Percentiles rank a stretch among this genome's conserved stretches.
phyloP scores from a whole-genome alignment of 2,888 invertebrate genomes.

The Papilio gigon region DNA sequence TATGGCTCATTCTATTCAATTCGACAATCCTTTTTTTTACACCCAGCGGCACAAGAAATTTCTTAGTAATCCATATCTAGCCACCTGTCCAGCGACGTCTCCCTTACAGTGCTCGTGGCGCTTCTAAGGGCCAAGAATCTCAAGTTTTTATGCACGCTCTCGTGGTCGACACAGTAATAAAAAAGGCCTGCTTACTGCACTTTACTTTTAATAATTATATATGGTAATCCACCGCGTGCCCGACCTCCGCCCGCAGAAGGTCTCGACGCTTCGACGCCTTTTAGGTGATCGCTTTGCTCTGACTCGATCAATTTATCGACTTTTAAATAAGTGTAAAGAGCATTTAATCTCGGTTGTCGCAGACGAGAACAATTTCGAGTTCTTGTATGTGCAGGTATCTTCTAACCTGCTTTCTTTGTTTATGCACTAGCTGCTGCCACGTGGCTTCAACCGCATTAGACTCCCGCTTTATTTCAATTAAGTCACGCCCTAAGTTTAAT shows the following conservation, averaged over 20 bases:
- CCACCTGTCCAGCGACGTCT: background rate
- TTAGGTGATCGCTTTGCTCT: background rate
- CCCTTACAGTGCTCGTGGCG: background rate
- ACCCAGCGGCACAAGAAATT: too few relatives aligned
- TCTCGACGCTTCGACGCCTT: constrained; percentile 1
- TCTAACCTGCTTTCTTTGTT: too few relatives aligned
- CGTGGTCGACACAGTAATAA: background rate
- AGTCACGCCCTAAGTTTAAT: too few relatives aligned
- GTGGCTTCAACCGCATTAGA: too few relatives aligned
- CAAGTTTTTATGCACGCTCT: background rate
- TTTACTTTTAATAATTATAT: constrained; percentile 10
- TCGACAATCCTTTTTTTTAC: too few relatives aligned
- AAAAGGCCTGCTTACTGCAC: background rate
- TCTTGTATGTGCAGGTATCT: background rate
- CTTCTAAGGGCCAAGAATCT: background rate
- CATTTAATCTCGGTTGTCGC: background rate
- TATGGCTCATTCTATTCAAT: too few relatives aligned
- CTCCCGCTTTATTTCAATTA: too few relatives aligned
- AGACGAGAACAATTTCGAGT: background rate
- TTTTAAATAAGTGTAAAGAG: background rate
- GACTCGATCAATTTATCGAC: background rate
- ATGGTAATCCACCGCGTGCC: constrained; percentile 23
- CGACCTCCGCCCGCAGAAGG: constrained; percentile 6
- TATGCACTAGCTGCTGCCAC: too few relatives aligned
- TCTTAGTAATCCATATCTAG: background rate